Percentiles rank a stretch among this genome's conserved stretches.
phyloP scores from a whole-genome alignment of 2,888 invertebrate genomes.

The Antitype chi region DNA sequence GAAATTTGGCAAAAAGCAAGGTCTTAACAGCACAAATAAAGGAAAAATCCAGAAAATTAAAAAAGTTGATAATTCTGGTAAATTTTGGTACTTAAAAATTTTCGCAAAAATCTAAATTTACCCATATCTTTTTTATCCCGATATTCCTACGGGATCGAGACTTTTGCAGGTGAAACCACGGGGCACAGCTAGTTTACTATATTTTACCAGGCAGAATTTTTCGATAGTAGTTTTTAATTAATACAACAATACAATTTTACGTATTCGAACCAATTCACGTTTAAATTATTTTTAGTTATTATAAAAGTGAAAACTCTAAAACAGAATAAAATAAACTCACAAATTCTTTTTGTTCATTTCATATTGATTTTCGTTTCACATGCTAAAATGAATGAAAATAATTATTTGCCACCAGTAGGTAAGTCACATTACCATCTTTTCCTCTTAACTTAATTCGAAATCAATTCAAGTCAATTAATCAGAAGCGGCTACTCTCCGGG shows the following conservation, averaged over 20 bases:
- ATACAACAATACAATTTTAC: neutral
- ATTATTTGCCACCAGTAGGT: neutral
- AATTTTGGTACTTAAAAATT: too few relatives aligned
- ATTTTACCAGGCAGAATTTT: constrained; percentile 8
- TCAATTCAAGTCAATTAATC: constrained; percentile 61
- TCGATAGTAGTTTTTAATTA: neutral
- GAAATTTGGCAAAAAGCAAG: too few relatives aligned
- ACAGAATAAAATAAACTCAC: neutral
- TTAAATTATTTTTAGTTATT: neutral
- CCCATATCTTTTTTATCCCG: too few relatives aligned
- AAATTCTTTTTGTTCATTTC: neutral
- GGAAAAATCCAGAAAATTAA: too few relatives aligned
- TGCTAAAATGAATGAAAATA: neutral
- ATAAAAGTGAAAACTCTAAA: neutral
- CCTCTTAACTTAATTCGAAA: constrained; percentile 23
- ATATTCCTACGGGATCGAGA: too few relatives aligned
- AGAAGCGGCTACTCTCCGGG: constrained; percentile 46
- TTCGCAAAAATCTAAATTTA: too few relatives aligned
- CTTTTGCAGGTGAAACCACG: too few relatives aligned
- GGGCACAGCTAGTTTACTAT: too few relatives aligned
- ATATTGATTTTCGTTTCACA: neutral
- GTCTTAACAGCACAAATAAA: too few relatives aligned
- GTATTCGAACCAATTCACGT: neutral
- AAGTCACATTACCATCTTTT: constrained; percentile 7
- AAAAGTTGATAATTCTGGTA: too few relatives aligned